Evolutionary conservation across 37 sponge, comb jelly and placozoan species (phyloP).

Genomic region (Aphrocallistes beatrix): DNA sequence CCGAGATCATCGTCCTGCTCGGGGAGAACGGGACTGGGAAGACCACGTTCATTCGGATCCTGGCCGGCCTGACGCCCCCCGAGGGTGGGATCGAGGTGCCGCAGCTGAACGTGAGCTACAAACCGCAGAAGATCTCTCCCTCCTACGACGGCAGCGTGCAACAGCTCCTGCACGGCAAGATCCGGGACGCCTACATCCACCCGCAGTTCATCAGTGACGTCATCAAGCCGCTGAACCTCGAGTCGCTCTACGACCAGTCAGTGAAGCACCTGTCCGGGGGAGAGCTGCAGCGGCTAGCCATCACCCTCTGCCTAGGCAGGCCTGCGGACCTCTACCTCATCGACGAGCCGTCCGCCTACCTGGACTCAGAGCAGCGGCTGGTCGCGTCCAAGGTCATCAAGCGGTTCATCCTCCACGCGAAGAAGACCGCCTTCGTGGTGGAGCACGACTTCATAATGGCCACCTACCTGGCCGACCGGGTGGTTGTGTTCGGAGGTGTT

Average conservation of each 20-base stretch:
- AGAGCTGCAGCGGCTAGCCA: constrained; percentile 90
- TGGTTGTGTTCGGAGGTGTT: constrained; percentile 91
- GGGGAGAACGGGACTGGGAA: constrained; percentile 99
- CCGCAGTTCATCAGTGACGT: constrained; percentile 96
- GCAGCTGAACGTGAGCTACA: constrained; percentile 83
- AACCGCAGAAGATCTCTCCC: constrained; percentile 99
- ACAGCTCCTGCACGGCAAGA: constrained; percentile 88
- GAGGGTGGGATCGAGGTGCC: constrained; percentile 78
- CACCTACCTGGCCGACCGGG: constrained; percentile 92
- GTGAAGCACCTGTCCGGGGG: constrained; percentile 88
- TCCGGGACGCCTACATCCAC: constrained; percentile 87
- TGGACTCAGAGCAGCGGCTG: constrained; percentile 96
- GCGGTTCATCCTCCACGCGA: constrained; percentile 94
- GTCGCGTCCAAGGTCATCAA: constrained; percentile 93
- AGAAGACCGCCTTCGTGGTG: constrained; percentile 99
- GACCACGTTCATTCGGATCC: constrained; percentile 92
- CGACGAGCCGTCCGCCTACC: constrained; percentile 97
- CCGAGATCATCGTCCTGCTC: constrained; percentile 97
- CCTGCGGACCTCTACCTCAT: constrained; percentile 96
- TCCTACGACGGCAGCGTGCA: constrained; percentile 85
- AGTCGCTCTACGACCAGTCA: constrained; percentile 73
- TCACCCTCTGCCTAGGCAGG: constrained; percentile 84
- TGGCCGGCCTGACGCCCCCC: constrained; percentile 91
- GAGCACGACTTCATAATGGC: constrained; percentile 99
- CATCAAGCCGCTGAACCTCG: constrained; percentile 86